Base-by-base conservation (phyloP, 2,888 invertebrate genomes). In the Drosophila buzzatii region DNA sequence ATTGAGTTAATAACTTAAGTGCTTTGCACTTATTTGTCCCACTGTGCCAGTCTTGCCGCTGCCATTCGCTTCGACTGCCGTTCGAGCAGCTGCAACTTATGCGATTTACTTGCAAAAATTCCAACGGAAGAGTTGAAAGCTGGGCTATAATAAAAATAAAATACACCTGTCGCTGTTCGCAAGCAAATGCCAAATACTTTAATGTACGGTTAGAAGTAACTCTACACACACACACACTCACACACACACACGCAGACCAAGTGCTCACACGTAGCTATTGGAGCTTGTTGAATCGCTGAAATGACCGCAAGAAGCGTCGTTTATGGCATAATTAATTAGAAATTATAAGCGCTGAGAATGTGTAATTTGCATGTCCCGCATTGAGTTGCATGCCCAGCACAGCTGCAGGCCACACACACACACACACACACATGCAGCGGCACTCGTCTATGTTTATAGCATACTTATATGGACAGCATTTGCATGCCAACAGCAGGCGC, bases 241-340 rank as follows among this genome's bases (percentile, higher is more conserved):
- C 12, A n/a, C 33, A 57, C 0, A 42, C 14, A 52, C 31, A 41
- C 27, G 56, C 23, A 49, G 33, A 27, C 35, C 55, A 8, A 16
- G 37, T 14, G 12, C 10, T 10, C 33, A 9, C 23, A 58, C 49
- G 27, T 44, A 51, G 27, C 47, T 49, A 67, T 67, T 52, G 57
- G 37, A 27, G 39, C 47, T 52, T 62, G 57, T 73, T 66, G 61
- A 47, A n/a, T 41, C 52, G 31, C 44, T 61, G 56, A 67, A 75
- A 67, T 81, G 81, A 78, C 81, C 79, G 56, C 87, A 81, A 62
- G 73, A 63, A 75, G 71, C 73, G 68, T 73, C 84, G 77, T 76
- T 89, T 82, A 74, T 83, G 73, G 92, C 91, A 91, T 91, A 91
- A 91, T 91, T 91, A 92, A 92, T 91, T 87, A 79, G 84, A 88